Evolutionary conservation across 2,888 invertebrate genomes (phyloP).

Genomic region (Nomada lathburiana): DNA sequence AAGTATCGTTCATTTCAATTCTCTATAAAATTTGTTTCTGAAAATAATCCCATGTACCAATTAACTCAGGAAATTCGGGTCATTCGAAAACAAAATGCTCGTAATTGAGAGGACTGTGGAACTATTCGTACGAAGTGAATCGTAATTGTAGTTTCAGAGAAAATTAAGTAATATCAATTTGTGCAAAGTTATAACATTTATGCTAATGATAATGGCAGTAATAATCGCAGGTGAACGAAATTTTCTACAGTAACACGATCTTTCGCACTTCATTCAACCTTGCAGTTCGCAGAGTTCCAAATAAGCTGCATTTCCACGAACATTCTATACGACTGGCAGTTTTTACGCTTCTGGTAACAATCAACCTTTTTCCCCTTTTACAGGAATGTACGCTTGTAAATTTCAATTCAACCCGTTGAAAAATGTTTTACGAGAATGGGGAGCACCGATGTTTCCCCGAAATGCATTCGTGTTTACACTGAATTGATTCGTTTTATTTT

Average conservation of each 20-base stretch:
- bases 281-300: neutral
- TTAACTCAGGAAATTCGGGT: too few species aligned
- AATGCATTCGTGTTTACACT: neutral
- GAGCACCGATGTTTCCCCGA: neutral
- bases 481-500: neutral
- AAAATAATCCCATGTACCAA: neutral
- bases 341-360: conserved; percentile 1
- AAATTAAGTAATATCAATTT: neutral
- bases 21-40: neutral
- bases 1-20: neutral
- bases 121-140: neutral
- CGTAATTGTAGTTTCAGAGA: neutral
- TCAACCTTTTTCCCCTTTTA: neutral
- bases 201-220: neutral
- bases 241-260: neutral
- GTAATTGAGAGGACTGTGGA: neutral
- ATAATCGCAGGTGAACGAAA: neutral
- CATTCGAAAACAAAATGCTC: too few species aligned
- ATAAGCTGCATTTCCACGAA: conserved; percentile 12
- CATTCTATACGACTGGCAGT: neutral
- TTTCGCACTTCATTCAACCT: neutral
- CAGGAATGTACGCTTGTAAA: neutral
- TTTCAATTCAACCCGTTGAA: neutral
- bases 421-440: neutral
- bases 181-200: neutral